Evolutionary conservation across 2,888 invertebrate species (phyloP).

Genomic region (Synanthedon tipuliformis): DNA sequence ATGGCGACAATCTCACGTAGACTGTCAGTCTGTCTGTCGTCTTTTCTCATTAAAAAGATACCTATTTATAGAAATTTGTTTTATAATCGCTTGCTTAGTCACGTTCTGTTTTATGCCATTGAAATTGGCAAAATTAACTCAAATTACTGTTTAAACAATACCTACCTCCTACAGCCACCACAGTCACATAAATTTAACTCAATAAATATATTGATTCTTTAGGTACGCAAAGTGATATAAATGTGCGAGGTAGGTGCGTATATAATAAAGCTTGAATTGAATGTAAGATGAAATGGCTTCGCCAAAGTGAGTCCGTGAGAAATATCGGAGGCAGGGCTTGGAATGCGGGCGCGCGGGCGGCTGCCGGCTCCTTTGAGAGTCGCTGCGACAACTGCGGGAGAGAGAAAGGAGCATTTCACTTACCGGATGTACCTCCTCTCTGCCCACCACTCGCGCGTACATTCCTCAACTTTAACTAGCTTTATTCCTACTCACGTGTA

Average conservation of each 20-base stretch:
- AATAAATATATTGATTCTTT: not conserved
- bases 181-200: too few species aligned
- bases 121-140: too few species aligned
- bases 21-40: too few species aligned
- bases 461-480: not conserved
- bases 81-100: too few species aligned
- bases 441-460: not conserved
- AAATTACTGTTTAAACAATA: too few species aligned
- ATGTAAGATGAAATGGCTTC: conserved; percentile 39
- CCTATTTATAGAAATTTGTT: too few species aligned
- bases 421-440: conserved; percentile 26
- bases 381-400: conserved; percentile 47
- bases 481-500: too few species aligned
- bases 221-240: conserved; percentile 1
- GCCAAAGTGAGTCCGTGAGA: conserved; percentile 69
- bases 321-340: conserved; percentile 51
- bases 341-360: conserved; percentile 64
- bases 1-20: too few species aligned
- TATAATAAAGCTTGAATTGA: not conserved
- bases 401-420: conserved; percentile 49
- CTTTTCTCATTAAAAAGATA: too few species aligned
- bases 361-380: conserved; percentile 64
- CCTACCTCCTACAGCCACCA: too few species aligned
- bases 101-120: too few species aligned
- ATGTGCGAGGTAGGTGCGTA: not conserved